Percentiles rank a stretch among this genome's conserved stretches.
Evolutionary conservation across 1,140 invertebrate species (phyloP).

Genomic region (Phymastichus coffea): DNA sequence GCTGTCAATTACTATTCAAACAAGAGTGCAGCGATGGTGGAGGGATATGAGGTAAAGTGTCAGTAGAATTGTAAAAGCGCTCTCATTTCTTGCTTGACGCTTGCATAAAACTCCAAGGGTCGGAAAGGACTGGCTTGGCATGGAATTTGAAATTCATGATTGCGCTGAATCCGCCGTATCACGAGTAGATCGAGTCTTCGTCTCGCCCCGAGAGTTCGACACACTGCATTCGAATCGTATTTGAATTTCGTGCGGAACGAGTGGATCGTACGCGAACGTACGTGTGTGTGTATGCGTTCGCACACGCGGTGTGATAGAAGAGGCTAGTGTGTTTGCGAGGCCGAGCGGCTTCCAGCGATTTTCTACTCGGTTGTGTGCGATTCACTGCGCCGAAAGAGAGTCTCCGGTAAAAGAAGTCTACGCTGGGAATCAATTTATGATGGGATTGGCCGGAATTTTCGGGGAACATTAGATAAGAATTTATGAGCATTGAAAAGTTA

Average conservation of each 20-base stretch:
- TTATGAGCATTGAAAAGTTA: too few relatives aligned
- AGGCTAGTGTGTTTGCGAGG: not conserved
- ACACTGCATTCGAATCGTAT: constrained; percentile 15
- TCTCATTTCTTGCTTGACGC: not conserved
- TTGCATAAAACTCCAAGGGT: constrained; percentile 35
- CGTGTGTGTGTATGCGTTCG: not conserved
- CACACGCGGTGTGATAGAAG: not conserved
- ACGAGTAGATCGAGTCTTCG: not conserved
- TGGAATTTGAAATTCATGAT: constrained; percentile 40
- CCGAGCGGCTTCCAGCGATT: not conserved
- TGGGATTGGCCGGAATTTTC: not conserved
- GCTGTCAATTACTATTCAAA: not conserved
- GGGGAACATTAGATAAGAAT: too few relatives aligned
- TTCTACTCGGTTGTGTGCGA: not conserved
- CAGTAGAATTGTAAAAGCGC: not conserved
- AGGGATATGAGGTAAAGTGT: not conserved
- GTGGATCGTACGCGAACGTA: not conserved
- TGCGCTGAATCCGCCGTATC: constrained; percentile 28
- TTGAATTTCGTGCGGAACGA: constrained; percentile 5
- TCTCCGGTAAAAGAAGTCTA: not conserved
- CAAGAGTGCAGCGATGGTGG: not conserved
- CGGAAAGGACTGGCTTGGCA: constrained; percentile 7
- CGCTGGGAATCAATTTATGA: not conserved
- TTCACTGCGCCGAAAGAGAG: not conserved
- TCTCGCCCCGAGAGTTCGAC: constrained; percentile 4